Evolutionary conservation across 2,888 invertebrate genomes (phyloP).

Genomic region (Ramazzottius varieornatus): DNA sequence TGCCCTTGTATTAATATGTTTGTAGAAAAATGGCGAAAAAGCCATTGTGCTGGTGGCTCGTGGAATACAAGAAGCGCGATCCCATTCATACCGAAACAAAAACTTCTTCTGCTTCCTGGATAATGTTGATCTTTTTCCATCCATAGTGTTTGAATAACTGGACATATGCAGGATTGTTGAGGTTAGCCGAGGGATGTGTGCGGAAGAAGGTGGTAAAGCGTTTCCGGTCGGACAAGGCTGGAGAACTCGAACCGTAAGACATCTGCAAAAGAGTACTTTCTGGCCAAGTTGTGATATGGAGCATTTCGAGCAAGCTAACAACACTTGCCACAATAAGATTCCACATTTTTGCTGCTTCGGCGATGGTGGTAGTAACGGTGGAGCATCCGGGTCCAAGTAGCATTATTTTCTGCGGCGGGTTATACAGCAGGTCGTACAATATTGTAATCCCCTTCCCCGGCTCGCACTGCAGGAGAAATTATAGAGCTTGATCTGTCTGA

Average conservation of each 20-base stretch:
- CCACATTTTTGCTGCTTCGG: conserved; percentile 99
- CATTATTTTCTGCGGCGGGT: conserved; percentile 72
- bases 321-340: conserved; percentile 90
- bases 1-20: too few relatives aligned
- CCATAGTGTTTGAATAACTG: conserved; percentile 85
- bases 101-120: conserved; percentile 95
- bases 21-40: not conserved
- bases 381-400: conserved; percentile 73
- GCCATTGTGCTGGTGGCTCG: not conserved
- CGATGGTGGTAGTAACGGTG: conserved; percentile 92
- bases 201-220: conserved; percentile 92
- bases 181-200: conserved; percentile 94
- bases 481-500: conserved; percentile 7
- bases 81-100: conserved; percentile 47
- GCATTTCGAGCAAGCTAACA: too few relatives aligned
- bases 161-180: conserved; percentile 89
- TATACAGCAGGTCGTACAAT: conserved; percentile 92
- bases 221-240: conserved; percentile 80
- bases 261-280: conserved; percentile 41
- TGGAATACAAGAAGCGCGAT: not conserved
- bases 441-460: conserved; percentile 91
- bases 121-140: conserved; percentile 85
- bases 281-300: too few relatives aligned
- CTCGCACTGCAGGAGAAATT: conserved; percentile 50
- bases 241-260: conserved; percentile 94